Evolutionary conservation across 2,888 invertebrate species (phyloP).

Genomic region (Cosmopolites sordidus): DNA sequence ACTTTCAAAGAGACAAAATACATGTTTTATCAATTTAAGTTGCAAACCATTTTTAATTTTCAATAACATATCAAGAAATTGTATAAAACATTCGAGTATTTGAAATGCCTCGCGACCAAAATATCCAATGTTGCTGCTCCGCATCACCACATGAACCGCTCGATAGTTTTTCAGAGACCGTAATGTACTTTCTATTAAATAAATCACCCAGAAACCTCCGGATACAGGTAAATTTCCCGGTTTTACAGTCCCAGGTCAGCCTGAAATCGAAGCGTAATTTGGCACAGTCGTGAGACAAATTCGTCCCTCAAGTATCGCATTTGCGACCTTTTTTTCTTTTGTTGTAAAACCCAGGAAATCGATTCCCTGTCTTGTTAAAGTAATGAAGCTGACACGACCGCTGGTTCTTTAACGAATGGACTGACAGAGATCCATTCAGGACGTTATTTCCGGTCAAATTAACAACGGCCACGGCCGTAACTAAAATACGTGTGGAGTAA

Average conservation of each 20-base stretch:
- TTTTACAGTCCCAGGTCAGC: conserved; percentile 26
- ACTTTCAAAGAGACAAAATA: too few relatives aligned
- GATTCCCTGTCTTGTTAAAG: conserved; percentile 14
- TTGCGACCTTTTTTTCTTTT: conserved; percentile 17
- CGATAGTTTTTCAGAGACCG: not conserved
- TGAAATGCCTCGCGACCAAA: too few relatives aligned
- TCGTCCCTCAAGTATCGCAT: conserved; percentile 24
- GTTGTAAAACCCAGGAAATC: conserved; percentile 5
- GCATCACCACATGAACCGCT: too few relatives aligned
- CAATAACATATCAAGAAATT: too few relatives aligned
- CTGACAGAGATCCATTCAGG: not conserved
- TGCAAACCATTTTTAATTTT: too few relatives aligned
- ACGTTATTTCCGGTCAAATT: not conserved
- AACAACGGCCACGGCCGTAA: not conserved
- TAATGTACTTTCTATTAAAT: conserved; percentile 11
- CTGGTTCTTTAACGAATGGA: conserved; percentile 7
- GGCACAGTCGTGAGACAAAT: conserved; percentile 24
- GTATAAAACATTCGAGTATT: too few relatives aligned
- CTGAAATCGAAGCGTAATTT: conserved; percentile 26
- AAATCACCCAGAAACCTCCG: conserved; percentile 22
- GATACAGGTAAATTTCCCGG: conserved; percentile 23
- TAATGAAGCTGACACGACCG: conserved; percentile 8
- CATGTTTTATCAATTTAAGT: too few relatives aligned
- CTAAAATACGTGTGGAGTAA: too few relatives aligned
- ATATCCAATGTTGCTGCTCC: too few relatives aligned